Base-by-base conservation (phyloP, 2,113 vertebrate genomes). In the Catagonus wagneri region DNA sequence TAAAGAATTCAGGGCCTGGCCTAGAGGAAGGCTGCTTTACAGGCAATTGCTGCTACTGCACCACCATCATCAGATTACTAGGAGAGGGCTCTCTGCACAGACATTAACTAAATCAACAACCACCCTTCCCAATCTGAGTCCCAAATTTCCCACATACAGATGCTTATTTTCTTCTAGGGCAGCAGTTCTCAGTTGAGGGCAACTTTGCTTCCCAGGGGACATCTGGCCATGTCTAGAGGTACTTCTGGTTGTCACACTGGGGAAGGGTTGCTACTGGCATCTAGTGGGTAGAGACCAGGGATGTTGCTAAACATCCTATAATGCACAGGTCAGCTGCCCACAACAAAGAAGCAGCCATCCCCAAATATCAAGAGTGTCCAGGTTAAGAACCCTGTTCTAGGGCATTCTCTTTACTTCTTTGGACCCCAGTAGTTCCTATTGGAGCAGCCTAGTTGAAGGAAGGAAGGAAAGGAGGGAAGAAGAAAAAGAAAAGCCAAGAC, bases 61-160 rank as follows among this genome's bases (percentile, higher is more conserved):
- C 10, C 89, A 71, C 52, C 36, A 90, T 65, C 87, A 95, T 96
- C 95, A 96, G 78, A 93, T 91, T 86, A 86, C 56, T 15, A 84
- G 74, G 39, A 78, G 71, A 44, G 6, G 29, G 68, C 22, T 71
- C 56, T 19, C 9, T 60, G 65, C 32, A 69, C 89, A 89, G 93
- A 95, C 71, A 94, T 93, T 90, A 89, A 95, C 19, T 89, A 94
- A 93, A 95, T 76, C 87, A 83, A 76, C 15, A 3, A 75, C 54
- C 56, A 76, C 19, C 17, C 54, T 92, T 71, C 65, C 60, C 63
- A 93, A 17, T 13, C 8, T 86, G 88, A 93, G 72, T 75, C 69
- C 56, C 72, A 89, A 83, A 11, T 90, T 86, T 90, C 56, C 52
- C 75, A 74, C 20, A 52, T 8, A 58, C 4, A 76, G 34, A 89